Evolutionary conservation across 2,113 vertebrate species (phyloP).

Genomic region (Hiodon alosoides): DNA sequence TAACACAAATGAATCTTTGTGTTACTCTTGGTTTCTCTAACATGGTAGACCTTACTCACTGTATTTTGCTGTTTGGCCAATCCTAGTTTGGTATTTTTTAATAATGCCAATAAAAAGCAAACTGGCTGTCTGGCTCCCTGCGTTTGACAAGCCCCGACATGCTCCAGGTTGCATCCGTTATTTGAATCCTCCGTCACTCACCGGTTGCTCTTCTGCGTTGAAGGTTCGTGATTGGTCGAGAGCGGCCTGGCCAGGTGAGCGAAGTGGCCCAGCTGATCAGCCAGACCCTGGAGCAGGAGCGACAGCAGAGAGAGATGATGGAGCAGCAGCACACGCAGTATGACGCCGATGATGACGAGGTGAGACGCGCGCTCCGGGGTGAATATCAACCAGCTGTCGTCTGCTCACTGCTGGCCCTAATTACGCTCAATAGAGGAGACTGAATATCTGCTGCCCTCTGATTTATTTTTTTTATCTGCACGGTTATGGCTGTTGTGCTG

Average conservation of each 20-base stretch:
- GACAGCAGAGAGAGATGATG: slow-evolving; percentile 85
- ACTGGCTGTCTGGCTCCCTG: too few relatives aligned
- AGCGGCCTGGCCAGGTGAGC: slow-evolving; percentile 92
- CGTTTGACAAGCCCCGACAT: too few relatives aligned
- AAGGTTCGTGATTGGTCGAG: slow-evolving; percentile 94
- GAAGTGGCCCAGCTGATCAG: slow-evolving; percentile 95
- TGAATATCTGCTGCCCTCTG: neutral
- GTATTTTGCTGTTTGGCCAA: too few relatives aligned
- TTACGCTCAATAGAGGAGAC: neutral
- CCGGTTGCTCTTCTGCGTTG: slow-evolving; percentile 32
- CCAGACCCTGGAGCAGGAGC: slow-evolving; percentile 93
- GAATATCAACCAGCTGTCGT: neutral
- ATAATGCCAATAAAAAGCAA: too few relatives aligned
- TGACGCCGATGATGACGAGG: slow-evolving; percentile 94
- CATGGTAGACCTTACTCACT: too few relatives aligned
- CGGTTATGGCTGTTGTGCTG: neutral
- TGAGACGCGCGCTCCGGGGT: slow-evolving; percentile 41
- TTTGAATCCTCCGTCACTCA: neutral
- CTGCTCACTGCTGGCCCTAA: neutral
- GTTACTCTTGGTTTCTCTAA: too few relatives aligned
- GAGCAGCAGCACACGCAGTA: slow-evolving; percentile 95
- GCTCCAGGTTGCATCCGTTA: neutral
- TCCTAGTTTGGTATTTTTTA: too few relatives aligned
- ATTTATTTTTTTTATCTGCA: neutral
- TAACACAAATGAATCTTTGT: too few relatives aligned